Conservation (phyloP, 35 echinoderm and acorn worm genomes). For the Heliocidaris tuberculata region DNA sequence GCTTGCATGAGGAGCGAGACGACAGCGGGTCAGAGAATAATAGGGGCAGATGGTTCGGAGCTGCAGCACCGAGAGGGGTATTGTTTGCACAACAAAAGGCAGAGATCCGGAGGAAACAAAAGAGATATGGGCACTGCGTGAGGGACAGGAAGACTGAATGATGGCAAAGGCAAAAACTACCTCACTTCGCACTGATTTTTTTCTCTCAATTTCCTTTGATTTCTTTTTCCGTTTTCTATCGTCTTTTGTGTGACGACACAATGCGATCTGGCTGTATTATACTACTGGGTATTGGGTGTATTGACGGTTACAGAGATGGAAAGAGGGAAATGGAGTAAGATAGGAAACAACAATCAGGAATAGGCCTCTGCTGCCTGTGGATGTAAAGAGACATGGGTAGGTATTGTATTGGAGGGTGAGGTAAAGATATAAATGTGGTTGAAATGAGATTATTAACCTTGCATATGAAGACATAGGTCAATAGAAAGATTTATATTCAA, state of each 20-base stretch:
- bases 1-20: slow-evolving; percentile 3
- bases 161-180: neutral
- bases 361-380: neutral
- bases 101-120: slow-evolving; percentile 41
- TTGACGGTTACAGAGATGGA: neutral
- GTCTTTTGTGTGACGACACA: neutral
- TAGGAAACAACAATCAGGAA: neutral
- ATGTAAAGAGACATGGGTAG: too few relatives aligned
- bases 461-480: too few relatives aligned
- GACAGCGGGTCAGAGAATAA: neutral
- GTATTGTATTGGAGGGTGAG: too few relatives aligned
- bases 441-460: neutral
- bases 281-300: neutral
- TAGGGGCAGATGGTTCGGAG: neutral
- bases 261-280: neutral
- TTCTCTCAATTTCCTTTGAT: neutral
- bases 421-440: neutral
- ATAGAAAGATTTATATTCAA: too few relatives aligned
- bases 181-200: slow-evolving; percentile 1
- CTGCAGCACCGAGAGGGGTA: neutral
- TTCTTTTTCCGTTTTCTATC: slow-evolving; percentile 1
- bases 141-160: neutral
- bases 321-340: neutral
- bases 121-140: neutral
- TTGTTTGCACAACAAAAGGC: slow-evolving; percentile 20